Conservation (phyloP, 2,888 invertebrate species). For the Plebejus argus region DNA sequence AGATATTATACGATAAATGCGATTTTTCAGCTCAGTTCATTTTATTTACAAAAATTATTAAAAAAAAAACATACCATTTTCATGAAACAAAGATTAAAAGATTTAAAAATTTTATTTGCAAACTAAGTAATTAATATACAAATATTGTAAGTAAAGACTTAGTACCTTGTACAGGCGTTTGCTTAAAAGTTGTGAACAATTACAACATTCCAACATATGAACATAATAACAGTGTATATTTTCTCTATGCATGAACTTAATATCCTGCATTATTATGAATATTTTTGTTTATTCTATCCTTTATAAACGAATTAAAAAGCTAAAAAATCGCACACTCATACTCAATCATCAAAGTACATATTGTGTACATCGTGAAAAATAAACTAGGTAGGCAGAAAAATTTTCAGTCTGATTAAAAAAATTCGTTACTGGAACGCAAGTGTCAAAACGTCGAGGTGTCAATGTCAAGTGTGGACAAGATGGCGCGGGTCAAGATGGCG, state of each 20-base stretch:
- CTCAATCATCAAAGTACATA: conserved; percentile 24
- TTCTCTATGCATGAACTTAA: too few species aligned
- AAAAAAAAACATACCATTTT: neutral
- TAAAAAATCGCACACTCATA: conserved; percentile 18
- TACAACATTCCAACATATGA: neutral
- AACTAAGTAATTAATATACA: too few species aligned
- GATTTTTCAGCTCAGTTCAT: conserved; percentile 19
- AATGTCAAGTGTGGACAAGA: conserved; percentile 32
- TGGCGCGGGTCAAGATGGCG: conserved; percentile 11
- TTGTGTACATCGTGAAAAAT: conserved; percentile 2
- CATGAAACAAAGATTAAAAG: too few species aligned
- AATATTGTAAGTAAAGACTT: too few species aligned
- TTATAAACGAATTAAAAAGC: neutral
- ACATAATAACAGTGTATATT: too few species aligned
- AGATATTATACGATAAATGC: neutral
- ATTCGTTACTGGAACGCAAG: conserved; percentile 19
- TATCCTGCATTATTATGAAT: neutral
- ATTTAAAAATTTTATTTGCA: too few species aligned
- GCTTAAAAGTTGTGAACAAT: too few species aligned
- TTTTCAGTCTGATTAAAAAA: conserved; percentile 30
- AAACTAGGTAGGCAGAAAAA: conserved; percentile 1
- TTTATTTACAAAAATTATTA: neutral
- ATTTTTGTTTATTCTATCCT: neutral
- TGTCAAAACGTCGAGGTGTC: conserved; percentile 32
- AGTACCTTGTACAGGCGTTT: too few species aligned